Conservation (phyloP, 30 jellyfish, hydroid and myxozoan genomes). For the Nemopilema nomurai region DNA sequence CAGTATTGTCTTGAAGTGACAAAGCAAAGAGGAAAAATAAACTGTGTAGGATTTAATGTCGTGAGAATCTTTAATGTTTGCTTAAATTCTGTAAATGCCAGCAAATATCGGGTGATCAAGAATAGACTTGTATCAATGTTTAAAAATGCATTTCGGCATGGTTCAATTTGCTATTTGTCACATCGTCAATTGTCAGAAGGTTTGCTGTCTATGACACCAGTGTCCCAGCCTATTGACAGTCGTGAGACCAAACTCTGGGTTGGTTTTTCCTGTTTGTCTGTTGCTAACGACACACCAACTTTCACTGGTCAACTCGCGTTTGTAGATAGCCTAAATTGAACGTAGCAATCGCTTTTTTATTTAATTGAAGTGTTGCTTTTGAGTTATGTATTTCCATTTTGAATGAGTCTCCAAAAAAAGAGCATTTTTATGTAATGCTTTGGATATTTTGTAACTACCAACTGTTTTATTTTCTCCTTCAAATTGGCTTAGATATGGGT, state of each 20-base stretch:
- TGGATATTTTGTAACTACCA: too few relatives aligned
- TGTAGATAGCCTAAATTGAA: not conserved
- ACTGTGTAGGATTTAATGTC: conserved; percentile 38
- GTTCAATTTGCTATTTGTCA: not conserved
- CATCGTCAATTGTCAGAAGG: not conserved
- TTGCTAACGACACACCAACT: not conserved
- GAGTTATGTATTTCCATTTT: too few relatives aligned
- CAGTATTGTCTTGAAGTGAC: conserved; percentile 7
- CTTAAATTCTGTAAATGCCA: not conserved
- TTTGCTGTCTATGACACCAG: too few relatives aligned
- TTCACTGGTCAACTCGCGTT: not conserved
- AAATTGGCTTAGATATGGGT: too few relatives aligned
- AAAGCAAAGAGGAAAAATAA: conserved; percentile 26
- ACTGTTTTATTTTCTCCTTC: too few relatives aligned
- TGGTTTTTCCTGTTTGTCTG: not conserved
- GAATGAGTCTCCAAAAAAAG: too few relatives aligned
- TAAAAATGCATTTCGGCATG: not conserved
- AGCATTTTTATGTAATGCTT: too few relatives aligned
- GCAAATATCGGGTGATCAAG: conserved; percentile 2
- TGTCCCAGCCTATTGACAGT: not conserved
- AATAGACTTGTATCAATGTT: conserved; percentile 23
- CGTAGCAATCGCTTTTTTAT: not conserved
- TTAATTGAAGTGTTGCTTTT: too few relatives aligned
- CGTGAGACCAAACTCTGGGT: not conserved
- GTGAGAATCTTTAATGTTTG: conserved; percentile 42